These are phyloP conservation scores for Nothocercus julius DNA, from an alignment of 2,113 vertebrate genomes.

Conservation along the genomic window DNA sequence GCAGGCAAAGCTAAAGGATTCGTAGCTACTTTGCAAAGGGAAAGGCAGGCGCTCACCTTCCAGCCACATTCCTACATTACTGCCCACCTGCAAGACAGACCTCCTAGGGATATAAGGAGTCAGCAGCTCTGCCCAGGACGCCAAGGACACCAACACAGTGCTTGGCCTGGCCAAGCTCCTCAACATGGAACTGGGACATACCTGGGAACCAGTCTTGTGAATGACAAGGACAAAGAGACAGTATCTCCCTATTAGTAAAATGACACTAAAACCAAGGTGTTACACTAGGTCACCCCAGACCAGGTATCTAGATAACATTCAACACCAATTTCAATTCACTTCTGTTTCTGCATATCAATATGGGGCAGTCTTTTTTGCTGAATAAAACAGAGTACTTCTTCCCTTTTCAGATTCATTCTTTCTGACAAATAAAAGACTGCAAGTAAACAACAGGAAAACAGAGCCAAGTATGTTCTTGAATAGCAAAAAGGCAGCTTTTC, in stretches of 20 bases:
- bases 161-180: neutral
- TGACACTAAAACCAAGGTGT: neutral
- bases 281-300: neutral
- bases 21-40: neutral
- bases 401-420: neutral
- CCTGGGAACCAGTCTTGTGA: neutral
- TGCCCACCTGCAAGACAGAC: neutral
- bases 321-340: neutral
- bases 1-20: neutral
- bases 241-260: neutral
- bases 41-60: neutral
- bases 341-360: neutral
- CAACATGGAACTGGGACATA: neutral
- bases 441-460: neutral
- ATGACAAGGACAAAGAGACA: no score
- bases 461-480: neutral
- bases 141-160: neutral
- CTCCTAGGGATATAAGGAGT: fast-evolving
- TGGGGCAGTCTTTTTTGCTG: no score
- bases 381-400: neutral
- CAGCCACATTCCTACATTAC: fast-evolving
- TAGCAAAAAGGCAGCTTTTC: neutral
- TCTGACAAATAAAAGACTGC: neutral
- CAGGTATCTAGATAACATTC: neutral
- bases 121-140: neutral